Evolutionary conservation across 2,797 vertebrate genomes (phyloP).

Genomic region (Coregonus suidteri): DNA sequence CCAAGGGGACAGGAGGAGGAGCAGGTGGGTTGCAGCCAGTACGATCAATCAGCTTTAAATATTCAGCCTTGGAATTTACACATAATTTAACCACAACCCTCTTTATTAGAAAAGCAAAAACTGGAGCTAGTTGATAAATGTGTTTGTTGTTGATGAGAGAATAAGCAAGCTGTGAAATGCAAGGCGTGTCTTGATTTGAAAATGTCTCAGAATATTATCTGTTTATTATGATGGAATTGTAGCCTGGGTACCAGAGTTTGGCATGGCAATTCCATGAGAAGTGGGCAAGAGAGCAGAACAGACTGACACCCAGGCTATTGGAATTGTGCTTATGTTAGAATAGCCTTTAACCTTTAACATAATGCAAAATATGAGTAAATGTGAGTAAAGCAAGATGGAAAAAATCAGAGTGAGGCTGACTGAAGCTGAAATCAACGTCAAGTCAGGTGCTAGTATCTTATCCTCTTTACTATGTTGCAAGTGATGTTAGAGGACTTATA

Average conservation of each 20-base stretch:
- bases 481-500: conserved; percentile 63
- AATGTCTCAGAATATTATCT: not conserved
- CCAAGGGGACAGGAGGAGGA: conserved; percentile 92
- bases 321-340: not conserved
- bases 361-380: conserved; percentile 5
- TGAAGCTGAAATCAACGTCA: conserved; percentile 70
- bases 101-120: conserved; percentile 21
- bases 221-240: not conserved
- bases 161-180: not conserved
- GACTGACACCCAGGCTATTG: not conserved
- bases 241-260: not conserved
- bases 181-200: not conserved
- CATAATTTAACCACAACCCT: conserved; percentile 67
- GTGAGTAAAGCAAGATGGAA: conserved; percentile 9
- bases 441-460: conserved; percentile 28
- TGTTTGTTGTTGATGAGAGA: conserved; percentile 1
- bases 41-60: conserved; percentile 80
- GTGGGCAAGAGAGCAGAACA: not conserved
- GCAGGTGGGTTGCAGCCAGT: conserved; percentile 86
- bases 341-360: not conserved
- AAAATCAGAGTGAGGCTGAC: conserved; percentile 19
- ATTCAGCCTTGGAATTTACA: conserved; percentile 77
- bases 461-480: conserved; percentile 62
- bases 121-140: not conserved
- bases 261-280: not conserved